Conservation (phyloP, 1,140 invertebrate species). For the Camponotus floridanus region DNA sequence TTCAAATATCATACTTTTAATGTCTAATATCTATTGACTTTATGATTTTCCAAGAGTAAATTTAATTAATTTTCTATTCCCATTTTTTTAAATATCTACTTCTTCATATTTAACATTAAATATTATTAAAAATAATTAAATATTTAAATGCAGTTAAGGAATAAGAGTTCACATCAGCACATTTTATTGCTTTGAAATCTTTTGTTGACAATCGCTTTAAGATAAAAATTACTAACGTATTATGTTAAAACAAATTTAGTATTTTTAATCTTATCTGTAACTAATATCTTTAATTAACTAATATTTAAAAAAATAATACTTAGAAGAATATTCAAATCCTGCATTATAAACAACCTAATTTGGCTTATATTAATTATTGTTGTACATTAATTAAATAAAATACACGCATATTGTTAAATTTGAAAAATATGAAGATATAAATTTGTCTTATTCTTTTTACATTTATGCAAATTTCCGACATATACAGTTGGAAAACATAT, state of each 20-base stretch:
- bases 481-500: slow-evolving; percentile 40
- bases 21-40: neutral
- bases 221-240: neutral
- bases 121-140: neutral
- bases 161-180: neutral
- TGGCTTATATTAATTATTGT: neutral
- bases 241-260: neutral
- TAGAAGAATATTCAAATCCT: neutral
- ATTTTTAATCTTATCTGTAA: neutral
- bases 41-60: neutral
- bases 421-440: neutral
- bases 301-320: neutral
- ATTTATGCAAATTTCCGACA: slow-evolving; percentile 30
- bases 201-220: neutral
- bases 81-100: neutral
- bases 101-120: neutral
- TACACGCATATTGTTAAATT: neutral
- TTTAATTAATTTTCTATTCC: neutral
- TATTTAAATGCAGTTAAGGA: neutral
- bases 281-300: neutral
- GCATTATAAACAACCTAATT: neutral
- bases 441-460: slow-evolving; percentile 4
- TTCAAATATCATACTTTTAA: neutral
- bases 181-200: neutral
- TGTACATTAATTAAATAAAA: neutral